Evolutionary conservation across 2,113 vertebrate genomes (phyloP).

Genomic region (Planiliza haematocheilus): DNA sequence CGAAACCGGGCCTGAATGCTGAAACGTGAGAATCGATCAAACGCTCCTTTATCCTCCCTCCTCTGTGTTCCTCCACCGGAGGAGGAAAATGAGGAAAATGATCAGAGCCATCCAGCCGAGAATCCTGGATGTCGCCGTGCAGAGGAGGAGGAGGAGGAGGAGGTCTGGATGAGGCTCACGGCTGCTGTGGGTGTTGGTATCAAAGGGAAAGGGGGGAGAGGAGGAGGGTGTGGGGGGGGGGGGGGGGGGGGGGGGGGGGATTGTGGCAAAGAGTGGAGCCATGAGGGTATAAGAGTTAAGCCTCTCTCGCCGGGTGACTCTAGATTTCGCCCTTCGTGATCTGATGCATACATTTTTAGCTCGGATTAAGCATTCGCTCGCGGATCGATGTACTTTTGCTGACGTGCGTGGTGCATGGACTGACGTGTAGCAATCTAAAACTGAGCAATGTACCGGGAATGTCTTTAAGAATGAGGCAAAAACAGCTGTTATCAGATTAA

Average conservation of each 20-base stretch:
- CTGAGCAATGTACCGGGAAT: conserved; percentile 21
- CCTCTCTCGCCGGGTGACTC: not conserved
- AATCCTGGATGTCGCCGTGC: conserved; percentile 3
- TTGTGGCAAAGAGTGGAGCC: not conserved
- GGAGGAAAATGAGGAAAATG: conserved; percentile 12
- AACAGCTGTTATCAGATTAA: conserved; percentile 39
- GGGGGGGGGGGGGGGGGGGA: not conserved
- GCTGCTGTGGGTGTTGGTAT: not conserved
- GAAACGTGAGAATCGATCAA: conserved; percentile 32
- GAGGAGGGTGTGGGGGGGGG: not conserved
- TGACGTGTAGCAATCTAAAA: conserved; percentile 1
- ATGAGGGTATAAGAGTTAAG: conserved; percentile 13
- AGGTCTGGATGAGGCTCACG: not conserved
- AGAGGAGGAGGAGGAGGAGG: not conserved
- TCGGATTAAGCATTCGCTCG: not conserved
- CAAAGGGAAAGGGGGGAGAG: not conserved
- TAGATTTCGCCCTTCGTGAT: not conserved
- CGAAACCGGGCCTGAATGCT: conserved; percentile 28
- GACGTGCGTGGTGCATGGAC: not conserved
- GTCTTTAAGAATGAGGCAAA: conserved; percentile 10
- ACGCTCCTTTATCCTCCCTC: conserved; percentile 15
- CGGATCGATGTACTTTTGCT: conserved; percentile 7
- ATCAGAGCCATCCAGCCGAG: conserved; percentile 23
- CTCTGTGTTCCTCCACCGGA: not conserved
- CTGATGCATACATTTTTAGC: not conserved